These are phyloP conservation scores for Gila robusta DNA, from an alignment of 2,797 vertebrate species.

Conservation along the genomic window DNA sequence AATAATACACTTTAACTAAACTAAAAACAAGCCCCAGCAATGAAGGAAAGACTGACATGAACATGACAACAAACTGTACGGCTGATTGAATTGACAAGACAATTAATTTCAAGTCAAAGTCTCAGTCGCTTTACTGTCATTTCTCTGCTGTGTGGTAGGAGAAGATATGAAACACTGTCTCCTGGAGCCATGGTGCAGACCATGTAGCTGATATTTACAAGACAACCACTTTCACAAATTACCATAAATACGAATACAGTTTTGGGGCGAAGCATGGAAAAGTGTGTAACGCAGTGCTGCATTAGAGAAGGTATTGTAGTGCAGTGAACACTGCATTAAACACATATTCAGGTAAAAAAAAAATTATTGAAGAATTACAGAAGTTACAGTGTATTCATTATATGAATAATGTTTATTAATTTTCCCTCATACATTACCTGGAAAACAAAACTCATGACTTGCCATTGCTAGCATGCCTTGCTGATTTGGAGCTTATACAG, in stretches of 20 bases:
- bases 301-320: neutral
- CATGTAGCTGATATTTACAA: conserved; percentile 32
- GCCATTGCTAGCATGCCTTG: neutral
- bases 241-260: neutral
- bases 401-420: neutral
- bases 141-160: conserved; percentile 17
- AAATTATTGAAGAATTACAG: too few relatives aligned
- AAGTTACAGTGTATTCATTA: neutral
- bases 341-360: neutral
- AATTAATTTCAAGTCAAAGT: conserved; percentile 34
- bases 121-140: conserved; percentile 29
- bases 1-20: conserved; percentile 2
- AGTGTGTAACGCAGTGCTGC: neutral
- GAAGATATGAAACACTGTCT: conserved; percentile 33
- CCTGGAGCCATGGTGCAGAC: conserved; percentile 11
- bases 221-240: conserved; percentile 25
- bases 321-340: neutral
- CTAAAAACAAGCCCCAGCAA: conserved; percentile 11
- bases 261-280: neutral
- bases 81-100: conserved; percentile 41
- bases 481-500: neutral
- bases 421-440: neutral
- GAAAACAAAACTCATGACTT: neutral
- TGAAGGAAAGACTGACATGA: conserved; percentile 5
- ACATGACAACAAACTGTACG: conserved; percentile 18